A percentile compares a stretch with the other conserved stretches of the same genome.
phyloP scores from a whole-genome alignment of 2,797 vertebrate species.

The Percopsis omiscomaycus region DNA sequence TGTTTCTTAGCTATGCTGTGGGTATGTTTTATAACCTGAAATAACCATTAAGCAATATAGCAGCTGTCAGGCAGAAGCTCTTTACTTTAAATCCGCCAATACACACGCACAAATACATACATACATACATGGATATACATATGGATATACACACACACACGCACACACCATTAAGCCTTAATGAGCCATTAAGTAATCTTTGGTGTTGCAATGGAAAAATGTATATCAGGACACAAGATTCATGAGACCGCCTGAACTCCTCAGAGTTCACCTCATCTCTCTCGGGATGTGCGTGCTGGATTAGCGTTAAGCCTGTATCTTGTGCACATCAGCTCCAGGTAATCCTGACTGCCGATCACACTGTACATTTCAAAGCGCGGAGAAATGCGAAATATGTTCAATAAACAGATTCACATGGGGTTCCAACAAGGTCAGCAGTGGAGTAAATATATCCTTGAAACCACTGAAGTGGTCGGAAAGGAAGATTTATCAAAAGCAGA shows the following conservation, averaged over 20 bases:
- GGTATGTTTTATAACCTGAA: constrained; percentile 19
- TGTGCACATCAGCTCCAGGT: constrained; percentile 20
- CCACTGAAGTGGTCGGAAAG: too few relatives aligned
- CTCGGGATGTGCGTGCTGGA: constrained; percentile 29
- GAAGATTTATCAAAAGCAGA: too few relatives aligned
- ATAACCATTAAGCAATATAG: constrained; percentile 11
- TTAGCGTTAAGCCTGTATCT: constrained; percentile 38
- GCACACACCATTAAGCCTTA: constrained; percentile 6
- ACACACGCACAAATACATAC: constrained; percentile 7
- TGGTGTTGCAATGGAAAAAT: constrained; percentile 15
- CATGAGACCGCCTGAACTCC: constrained; percentile 29
- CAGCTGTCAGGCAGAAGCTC: background rate
- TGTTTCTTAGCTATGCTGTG: background rate
- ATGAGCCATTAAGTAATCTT: constrained; percentile 31
- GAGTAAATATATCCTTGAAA: constrained; percentile 10
- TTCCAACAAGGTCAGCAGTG: constrained; percentile 28
- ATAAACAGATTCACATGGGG: constrained; percentile 43
- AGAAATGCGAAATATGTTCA: constrained; percentile 49
- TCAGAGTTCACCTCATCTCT: constrained; percentile 10
- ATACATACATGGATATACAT: background rate
- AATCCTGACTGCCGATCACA: background rate
- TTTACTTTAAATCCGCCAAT: too few relatives aligned
- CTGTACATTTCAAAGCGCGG: constrained; percentile 19
- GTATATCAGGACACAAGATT: constrained; percentile 3
- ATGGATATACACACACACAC: background rate